phyloP scores from a whole-genome alignment of 2,888 invertebrate species.

The Argyresthia albistria region DNA sequence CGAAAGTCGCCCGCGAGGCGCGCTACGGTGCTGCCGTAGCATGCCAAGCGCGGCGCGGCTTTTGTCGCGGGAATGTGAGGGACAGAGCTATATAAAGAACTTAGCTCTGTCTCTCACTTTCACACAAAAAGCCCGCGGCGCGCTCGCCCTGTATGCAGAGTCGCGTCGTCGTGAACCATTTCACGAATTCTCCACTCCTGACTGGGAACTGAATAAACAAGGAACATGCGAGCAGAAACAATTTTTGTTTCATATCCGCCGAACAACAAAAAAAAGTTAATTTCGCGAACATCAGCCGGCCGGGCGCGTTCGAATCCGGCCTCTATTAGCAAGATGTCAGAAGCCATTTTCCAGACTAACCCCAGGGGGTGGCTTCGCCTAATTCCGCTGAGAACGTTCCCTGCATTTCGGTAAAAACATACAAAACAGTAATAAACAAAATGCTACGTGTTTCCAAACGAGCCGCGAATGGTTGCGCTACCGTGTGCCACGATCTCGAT shows the following conservation, averaged over 20 bases:
- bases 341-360: not conserved
- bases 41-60: too few relatives aligned
- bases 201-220: not conserved
- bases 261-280: conserved; percentile 4
- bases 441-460: conserved; percentile 1
- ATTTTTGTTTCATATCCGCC: not conserved
- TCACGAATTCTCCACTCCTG: not conserved
- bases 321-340: not conserved
- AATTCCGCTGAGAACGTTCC: not conserved
- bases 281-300: not conserved
- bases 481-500: not conserved
- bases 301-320: not conserved
- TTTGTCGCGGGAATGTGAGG: too few relatives aligned
- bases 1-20: too few relatives aligned
- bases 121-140: too few relatives aligned
- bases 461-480: not conserved
- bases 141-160: too few relatives aligned
- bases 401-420: conserved; percentile 2
- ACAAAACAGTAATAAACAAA: conserved; percentile 4
- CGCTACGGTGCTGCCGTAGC: too few relatives aligned
- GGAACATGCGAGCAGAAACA: not conserved
- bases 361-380: not conserved
- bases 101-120: too few relatives aligned
- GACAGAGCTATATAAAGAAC: too few relatives aligned
- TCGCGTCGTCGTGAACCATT: not conserved